Percentiles rank a stretch among this genome's conserved stretches.
phyloP scores from a whole-genome alignment of 2,888 invertebrate species.

The Pandemis heparana region DNA sequence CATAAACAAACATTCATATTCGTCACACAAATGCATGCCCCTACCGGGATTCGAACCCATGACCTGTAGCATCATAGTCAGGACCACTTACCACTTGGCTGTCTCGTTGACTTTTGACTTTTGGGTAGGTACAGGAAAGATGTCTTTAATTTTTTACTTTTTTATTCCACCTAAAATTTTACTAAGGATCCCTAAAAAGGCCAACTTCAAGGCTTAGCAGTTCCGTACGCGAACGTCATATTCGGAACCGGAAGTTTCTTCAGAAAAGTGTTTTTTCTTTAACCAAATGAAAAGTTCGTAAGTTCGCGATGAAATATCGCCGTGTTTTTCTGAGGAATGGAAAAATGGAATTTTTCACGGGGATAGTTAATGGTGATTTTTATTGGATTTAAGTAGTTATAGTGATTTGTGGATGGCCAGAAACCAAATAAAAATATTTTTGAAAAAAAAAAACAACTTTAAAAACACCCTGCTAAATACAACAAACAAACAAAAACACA shows the following conservation, averaged over 20 bases:
- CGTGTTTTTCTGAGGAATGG: conserved; percentile 33
- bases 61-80: no score
- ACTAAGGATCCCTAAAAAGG: conserved; percentile 19
- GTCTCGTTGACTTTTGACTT: no score
- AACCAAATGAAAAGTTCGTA: conserved; percentile 41
- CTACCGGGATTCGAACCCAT: no score
- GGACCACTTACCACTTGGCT: no score
- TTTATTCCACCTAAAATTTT: no score
- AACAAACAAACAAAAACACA: no score
- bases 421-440: background rate
- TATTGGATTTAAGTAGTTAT: background rate
- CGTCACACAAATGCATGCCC: no score
- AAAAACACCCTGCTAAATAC: no score
- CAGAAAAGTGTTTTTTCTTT: conserved; percentile 36
- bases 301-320: conserved; percentile 35
- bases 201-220: conserved; percentile 20
- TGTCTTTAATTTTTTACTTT: no score
- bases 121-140: no score
- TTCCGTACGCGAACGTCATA: conserved; percentile 24
- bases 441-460: no score
- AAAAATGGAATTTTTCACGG: conserved; percentile 23
- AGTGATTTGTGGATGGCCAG: background rate
- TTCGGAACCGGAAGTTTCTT: conserved; percentile 22
- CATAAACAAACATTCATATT: no score
- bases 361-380: conserved; percentile 20